Evolutionary conservation across 53 echinoderm and acorn worm species (phyloP).

Genomic region (Antedon mediterranea): DNA sequence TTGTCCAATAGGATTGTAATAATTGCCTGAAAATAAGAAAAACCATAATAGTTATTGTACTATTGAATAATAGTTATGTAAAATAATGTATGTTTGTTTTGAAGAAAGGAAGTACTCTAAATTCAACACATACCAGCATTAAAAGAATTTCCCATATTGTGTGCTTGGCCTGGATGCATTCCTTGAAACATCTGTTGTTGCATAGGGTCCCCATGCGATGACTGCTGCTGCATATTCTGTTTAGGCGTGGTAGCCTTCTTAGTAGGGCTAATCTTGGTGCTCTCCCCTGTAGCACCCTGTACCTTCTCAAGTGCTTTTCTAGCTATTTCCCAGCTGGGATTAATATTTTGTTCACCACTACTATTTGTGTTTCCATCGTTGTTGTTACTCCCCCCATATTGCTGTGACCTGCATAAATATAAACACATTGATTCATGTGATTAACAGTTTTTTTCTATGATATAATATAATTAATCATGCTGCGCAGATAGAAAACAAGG

Average conservation of each 20-base stretch:
- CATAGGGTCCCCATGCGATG: neutral
- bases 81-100: no score
- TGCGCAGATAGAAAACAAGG: no score
- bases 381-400: slow-evolving; percentile 2
- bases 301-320: slow-evolving; percentile 55
- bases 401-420: slow-evolving; percentile 17
- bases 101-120: neutral
- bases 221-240: neutral
- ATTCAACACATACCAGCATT: neutral
- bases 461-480: no score
- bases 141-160: neutral
- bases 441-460: no score
- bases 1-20: neutral
- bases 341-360: neutral
- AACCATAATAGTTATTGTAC: no score
- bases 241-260: slow-evolving; percentile 1
- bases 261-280: neutral
- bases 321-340: slow-evolving; percentile 66
- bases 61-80: no score
- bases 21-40: neutral
- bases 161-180: neutral
- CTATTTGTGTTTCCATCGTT: neutral
- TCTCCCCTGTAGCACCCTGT: slow-evolving; percentile 2
- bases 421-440: no score
- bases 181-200: neutral